Evolutionary conservation across 2,113 vertebrate species (phyloP).

Genomic region (Pedionomus torquatus): DNA sequence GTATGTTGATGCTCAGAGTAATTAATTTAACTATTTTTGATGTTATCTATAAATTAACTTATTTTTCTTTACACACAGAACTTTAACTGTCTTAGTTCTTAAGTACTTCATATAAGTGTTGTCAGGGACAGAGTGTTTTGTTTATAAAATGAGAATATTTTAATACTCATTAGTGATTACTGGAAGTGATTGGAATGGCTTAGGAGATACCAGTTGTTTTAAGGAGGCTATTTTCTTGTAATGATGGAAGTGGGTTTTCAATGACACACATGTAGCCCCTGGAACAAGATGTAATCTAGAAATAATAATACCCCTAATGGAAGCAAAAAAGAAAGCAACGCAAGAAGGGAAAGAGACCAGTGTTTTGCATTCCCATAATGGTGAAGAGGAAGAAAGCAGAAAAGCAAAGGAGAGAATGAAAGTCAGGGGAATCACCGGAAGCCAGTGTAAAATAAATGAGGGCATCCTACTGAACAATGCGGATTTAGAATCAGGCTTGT

Average conservation of each 20-base stretch:
- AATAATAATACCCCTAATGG: not conserved
- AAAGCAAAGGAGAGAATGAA: not conserved
- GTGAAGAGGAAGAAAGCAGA: not conserved
- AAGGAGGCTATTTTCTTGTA: not conserved
- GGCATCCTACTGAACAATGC: not conserved
- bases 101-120: not conserved
- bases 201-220: not conserved
- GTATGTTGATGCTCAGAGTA: not conserved
- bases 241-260: not conserved
- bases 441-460: not conserved
- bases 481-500: not conserved
- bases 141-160: not conserved
- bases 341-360: not conserved
- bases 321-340: not conserved
- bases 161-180: not conserved
- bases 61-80: not conserved
- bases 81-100: not conserved
- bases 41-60: not conserved
- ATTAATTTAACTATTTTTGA: not conserved
- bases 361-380: rapidly evolving
- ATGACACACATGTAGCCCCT: not conserved
- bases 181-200: not conserved
- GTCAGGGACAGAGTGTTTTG: rapidly evolving
- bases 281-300: not conserved
- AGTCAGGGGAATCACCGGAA: not conserved